Evolutionary conservation across 2,113 vertebrate species (phyloP).

Genomic region (Gnathonemus longibarbis): DNA sequence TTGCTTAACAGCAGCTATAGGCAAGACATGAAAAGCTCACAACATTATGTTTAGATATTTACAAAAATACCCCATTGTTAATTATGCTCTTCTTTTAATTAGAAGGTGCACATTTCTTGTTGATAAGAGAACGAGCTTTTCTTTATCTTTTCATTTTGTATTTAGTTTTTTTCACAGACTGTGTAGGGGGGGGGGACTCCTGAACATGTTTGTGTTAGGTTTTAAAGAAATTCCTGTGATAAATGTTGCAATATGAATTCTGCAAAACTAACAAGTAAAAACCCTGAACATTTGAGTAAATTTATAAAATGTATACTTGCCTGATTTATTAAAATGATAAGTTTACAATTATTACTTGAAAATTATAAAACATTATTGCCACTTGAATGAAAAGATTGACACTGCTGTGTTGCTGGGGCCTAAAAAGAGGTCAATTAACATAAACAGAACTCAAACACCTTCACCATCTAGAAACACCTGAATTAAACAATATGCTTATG

Average conservation of each 20-base stretch:
- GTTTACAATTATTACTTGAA: not conserved
- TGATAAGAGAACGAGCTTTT: not conserved
- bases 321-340: not conserved
- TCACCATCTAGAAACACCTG: not conserved
- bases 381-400: not conserved
- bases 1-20: not conserved
- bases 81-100: not conserved
- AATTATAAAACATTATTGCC: not conserved
- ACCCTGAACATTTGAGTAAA: not conserved
- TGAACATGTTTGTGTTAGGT: not conserved
- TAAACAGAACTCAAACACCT: not conserved
- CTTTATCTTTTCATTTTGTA: not conserved
- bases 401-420: not conserved
- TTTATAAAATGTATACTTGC: not conserved
- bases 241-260: not conserved
- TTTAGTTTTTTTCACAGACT: not conserved
- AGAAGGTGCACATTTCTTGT: not conserved
- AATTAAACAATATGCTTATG: not conserved
- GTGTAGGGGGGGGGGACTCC: not conserved
- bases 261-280: not conserved
- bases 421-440: not conserved
- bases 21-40: not conserved
- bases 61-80: not conserved
- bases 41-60: not conserved
- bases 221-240: not conserved